These are phyloP conservation scores for Eubucco bourcierii DNA, from an alignment of 2,113 vertebrate genomes.

Conservation along the genomic window DNA sequence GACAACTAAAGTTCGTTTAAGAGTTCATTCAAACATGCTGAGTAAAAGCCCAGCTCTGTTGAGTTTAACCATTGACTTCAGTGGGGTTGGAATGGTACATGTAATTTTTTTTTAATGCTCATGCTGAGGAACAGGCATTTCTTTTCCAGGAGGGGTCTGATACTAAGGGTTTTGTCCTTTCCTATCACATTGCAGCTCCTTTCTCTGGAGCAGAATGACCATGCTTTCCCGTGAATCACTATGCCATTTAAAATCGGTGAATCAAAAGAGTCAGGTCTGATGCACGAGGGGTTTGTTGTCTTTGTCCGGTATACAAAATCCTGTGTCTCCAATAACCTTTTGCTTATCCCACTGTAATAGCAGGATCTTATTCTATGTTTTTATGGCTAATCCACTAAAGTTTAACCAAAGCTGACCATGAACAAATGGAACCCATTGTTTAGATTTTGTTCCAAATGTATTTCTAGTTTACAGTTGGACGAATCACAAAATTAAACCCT, in stretches of 20 bases:
- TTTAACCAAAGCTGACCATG: slow-evolving; percentile 25
- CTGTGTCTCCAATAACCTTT: neutral
- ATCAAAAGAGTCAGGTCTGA: neutral
- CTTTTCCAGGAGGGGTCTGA: slow-evolving; percentile 41
- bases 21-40: slow-evolving; percentile 54
- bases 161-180: slow-evolving; percentile 10
- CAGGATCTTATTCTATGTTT: neutral
- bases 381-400: slow-evolving; percentile 1
- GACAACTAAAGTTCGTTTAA: slow-evolving; percentile 25
- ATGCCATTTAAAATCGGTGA: slow-evolving; percentile 41
- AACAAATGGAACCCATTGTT: slow-evolving; percentile 40
- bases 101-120: slow-evolving; percentile 3
- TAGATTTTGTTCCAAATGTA: slow-evolving; percentile 38
- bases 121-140: neutral
- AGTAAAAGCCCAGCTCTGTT: slow-evolving; percentile 49
- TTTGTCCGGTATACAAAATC: slow-evolving; percentile 35
- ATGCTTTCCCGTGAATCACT: neutral
- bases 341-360: neutral
- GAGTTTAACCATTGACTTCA: slow-evolving; percentile 41
- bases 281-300: slow-evolving; percentile 2
- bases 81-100: neutral
- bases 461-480: slow-evolving; percentile 46
- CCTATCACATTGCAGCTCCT: neutral
- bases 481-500: slow-evolving; percentile 58
- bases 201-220: slow-evolving; percentile 11